Percentiles rank a stretch among this genome's conserved stretches.
Conservation (phyloP, 2,888 invertebrate species). For the Calameuta idolon region DNA sequence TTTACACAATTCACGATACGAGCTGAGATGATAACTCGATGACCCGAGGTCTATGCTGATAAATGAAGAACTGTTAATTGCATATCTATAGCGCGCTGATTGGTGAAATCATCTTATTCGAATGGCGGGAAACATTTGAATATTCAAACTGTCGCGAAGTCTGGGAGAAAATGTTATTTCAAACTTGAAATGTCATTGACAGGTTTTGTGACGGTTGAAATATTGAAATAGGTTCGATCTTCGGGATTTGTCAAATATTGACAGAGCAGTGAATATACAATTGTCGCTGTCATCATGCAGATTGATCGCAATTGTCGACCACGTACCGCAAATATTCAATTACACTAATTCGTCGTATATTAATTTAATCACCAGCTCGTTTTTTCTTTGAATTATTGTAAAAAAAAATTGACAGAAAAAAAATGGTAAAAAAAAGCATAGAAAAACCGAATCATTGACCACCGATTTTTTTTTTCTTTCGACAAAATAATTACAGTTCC, state of each 20-base stretch:
- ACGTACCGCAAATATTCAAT: slow-evolving; percentile 34
- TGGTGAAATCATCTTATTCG: neutral
- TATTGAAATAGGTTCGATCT: neutral
- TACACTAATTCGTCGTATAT: slow-evolving; percentile 36
- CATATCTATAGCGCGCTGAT: neutral
- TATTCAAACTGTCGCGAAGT: neutral
- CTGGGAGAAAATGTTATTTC: neutral
- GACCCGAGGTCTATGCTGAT: slow-evolving; percentile 30
- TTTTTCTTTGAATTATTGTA: slow-evolving; percentile 17
- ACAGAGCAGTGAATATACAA: neutral
- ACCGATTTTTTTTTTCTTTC: neutral
- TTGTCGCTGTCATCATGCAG: neutral
- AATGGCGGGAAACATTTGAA: neutral
- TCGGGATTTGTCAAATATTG: neutral
- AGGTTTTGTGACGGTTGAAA: neutral
- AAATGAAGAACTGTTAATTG: neutral
- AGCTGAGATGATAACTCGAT: slow-evolving; percentile 38
- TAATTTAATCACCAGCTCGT: slow-evolving; percentile 24
- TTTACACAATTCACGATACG: neutral
- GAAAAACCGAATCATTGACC: neutral
- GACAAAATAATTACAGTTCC: neutral
- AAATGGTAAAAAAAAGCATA: too few relatives aligned
- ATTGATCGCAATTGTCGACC: neutral
- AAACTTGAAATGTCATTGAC: too few relatives aligned
- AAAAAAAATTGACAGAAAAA: neutral